phyloP scores from a whole-genome alignment of 2,888 invertebrate genomes.

The Sinhomidia bicolor region DNA sequence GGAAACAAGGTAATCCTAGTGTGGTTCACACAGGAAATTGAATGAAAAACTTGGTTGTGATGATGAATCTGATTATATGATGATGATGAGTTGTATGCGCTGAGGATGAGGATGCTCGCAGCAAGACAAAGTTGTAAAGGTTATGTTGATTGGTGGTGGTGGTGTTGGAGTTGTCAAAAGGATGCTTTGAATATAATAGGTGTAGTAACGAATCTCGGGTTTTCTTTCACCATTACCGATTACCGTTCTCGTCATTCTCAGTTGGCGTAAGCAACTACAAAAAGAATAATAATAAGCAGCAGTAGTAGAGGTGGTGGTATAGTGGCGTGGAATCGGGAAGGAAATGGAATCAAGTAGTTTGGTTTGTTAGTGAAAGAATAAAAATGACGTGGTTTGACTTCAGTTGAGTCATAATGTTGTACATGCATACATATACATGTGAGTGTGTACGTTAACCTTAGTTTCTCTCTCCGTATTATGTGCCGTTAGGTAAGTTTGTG shows the following conservation, averaged over 20 bases:
- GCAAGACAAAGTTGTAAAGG: too few relatives aligned
- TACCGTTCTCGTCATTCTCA: too few relatives aligned
- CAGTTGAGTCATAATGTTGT: not conserved
- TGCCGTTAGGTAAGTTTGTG: not conserved
- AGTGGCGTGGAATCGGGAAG: not conserved
- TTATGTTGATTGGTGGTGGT: not conserved
- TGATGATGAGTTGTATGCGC: too few relatives aligned
- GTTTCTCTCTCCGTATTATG: not conserved
- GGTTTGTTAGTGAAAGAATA: not conserved
- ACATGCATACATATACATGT: not conserved
- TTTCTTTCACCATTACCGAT: not conserved
- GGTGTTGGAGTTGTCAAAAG: not conserved
- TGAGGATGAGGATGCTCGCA: too few relatives aligned
- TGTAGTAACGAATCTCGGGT: not conserved
- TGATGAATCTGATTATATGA: too few relatives aligned
- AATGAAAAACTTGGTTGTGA: too few relatives aligned
- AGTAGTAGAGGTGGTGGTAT: not conserved
- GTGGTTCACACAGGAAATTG: too few relatives aligned
- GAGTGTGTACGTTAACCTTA: not conserved
- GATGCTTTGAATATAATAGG: not conserved
- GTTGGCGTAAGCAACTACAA: too few relatives aligned
- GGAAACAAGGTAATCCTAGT: too few relatives aligned
- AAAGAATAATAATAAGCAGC: too few relatives aligned
- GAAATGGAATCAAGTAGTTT: slow-evolving; percentile 25
- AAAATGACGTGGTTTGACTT: not conserved